Base-by-base conservation (phyloP, 2,888 invertebrate species). In the Mythimna ferrago region DNA sequence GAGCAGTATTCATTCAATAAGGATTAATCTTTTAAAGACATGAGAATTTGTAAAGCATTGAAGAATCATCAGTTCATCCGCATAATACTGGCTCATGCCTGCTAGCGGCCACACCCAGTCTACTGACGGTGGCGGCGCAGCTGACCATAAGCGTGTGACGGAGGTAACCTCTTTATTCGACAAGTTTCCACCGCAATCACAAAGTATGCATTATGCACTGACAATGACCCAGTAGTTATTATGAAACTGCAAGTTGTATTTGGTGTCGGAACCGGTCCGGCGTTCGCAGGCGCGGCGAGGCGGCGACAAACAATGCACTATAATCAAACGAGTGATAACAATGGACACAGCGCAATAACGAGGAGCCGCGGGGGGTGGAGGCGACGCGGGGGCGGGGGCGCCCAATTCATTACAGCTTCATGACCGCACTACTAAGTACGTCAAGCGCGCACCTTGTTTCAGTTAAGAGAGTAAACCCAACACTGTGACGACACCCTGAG, bases 251-350 rank as follows among this genome's bases (percentile, higher is more conserved):
- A 70, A 67, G 16, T 21, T 32, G 1, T 38, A n/a, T 19, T 10
- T 16, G 53, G 68, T 26, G 16, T n/a, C 21, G 26, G n/a, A n/a
- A 53, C 51, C 53, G 14, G 66, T 10, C 6, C n/a, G 35, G 16
- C 1, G n/a, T 10, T 19, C 2, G 2, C 41, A 19, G 48, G 35
- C n/a, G 51, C 51, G 51, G 60, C 60, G n/a, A 11, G 35, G n/a
- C 6, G 44, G 41, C 38, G 38, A 54, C 48, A 54, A 26, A 74
- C 81, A 79, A 80, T 75, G 56, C 53, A 60, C 70, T 41, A 64
- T 80, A 66, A 75, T 66, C 66, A 64, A 53, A 54, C 53, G 44
- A 41, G n/a, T 44, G 63, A 54, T 66, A 65, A 58, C 68, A 65
- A 63, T 53, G 21, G 60, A 58, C 73, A 54, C 64, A 54, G 44